Conservation (phyloP, 1,140 invertebrate species). For the Drosophila triauraria region DNA sequence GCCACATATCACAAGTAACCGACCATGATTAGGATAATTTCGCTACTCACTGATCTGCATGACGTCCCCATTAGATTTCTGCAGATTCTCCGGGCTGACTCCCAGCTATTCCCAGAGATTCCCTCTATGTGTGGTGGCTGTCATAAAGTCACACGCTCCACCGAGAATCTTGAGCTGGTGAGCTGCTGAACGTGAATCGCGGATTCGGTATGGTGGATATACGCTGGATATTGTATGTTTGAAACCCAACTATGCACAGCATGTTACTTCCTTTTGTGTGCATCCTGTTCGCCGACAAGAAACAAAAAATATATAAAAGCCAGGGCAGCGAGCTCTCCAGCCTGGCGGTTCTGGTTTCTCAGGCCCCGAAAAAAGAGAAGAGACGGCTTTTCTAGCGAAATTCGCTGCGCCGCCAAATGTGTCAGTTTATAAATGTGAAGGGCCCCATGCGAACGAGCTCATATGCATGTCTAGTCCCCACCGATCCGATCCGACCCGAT, state of each 20-base stretch:
- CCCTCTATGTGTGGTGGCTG: slow-evolving; percentile 26
- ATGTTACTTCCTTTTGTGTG: slow-evolving; percentile 77
- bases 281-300: slow-evolving; percentile 65
- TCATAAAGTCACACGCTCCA: slow-evolving; percentile 71
- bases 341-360: slow-evolving; percentile 39
- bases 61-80: slow-evolving; percentile 10
- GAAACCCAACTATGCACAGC: slow-evolving; percentile 60
- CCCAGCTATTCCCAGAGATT: not conserved
- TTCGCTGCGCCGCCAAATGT: slow-evolving; percentile 69
- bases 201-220: slow-evolving; percentile 15
- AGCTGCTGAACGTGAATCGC: slow-evolving; percentile 20
- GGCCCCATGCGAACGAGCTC: slow-evolving; percentile 1
- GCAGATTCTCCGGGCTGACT: not conserved
- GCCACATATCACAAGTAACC: slow-evolving; percentile 4
- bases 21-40: slow-evolving; percentile 7
- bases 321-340: too few relatives aligned
- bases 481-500: not conserved
- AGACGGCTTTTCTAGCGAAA: slow-evolving; percentile 69
- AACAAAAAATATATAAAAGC: not conserved
- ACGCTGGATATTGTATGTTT: slow-evolving; percentile 22
- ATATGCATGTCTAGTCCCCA: slow-evolving; percentile 64
- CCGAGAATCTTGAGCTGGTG: slow-evolving; percentile 19
- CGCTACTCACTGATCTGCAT: slow-evolving; percentile 12
- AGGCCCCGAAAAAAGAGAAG: slow-evolving; percentile 36
- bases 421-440: slow-evolving; percentile 71